Base-by-base conservation (phyloP, 1,140 invertebrate species). In the Atta colombica region DNA sequence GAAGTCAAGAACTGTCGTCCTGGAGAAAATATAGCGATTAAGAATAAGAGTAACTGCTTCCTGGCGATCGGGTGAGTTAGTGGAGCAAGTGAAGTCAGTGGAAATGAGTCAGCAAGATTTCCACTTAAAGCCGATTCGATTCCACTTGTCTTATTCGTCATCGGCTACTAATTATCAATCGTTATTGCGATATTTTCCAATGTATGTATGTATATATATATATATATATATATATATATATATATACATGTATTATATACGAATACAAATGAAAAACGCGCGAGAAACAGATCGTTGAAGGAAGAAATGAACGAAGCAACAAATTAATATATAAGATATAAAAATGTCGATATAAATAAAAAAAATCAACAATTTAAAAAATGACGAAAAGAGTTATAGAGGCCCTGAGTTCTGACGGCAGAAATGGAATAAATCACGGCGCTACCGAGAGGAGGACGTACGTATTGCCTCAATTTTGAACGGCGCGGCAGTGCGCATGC, bases 401-500 rank as follows among this genome's bases (percentile, higher is more conserved):
- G 60, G 0, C 5, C 28, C 18, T 18, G 25, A 66, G 69, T 21
- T 35, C 31, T 6, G 66, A 58, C 60, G 81, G 68, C 75, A 68
- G 85, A 92, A 91, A 92, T 89, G 86, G 91, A 93, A 94, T 93
- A 93, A 93, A 94, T 91, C 91, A 87, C 69, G 53, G n/a, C 55
- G 65, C 58, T 58, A 28, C 75, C 82, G 71, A 77, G 58, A 58
- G 28, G 35, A 72, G 81, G 68, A 87, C 28, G 31, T 31, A 31
- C 82, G 82, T 90, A 88, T 90, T 88, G 90, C 77, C 89, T 90
- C 93, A 92, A 94, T 94, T 93, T 91, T 81, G 89, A 89, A 74
- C 80, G 77, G 85, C 66, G 87, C 72, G 80, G 87, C 87, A 90
- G 77, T 45, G 80, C 53, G 90, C 75, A 88, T 75, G 86, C 80